phyloP scores from a whole-genome alignment of 2,113 vertebrate genomes.

The Myocastor coypus region DNA sequence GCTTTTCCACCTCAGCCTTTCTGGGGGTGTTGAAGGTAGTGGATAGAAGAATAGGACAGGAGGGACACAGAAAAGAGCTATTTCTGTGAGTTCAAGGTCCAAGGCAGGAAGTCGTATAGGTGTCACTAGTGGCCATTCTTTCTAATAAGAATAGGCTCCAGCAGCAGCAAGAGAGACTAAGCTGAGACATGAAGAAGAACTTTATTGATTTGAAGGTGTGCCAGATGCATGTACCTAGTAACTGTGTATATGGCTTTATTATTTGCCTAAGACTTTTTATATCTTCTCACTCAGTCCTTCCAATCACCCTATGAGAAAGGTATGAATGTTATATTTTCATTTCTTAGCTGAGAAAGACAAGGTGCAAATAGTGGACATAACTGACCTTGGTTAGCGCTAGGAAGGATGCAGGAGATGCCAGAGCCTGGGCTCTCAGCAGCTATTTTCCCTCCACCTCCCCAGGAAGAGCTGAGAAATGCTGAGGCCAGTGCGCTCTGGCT shows the following conservation, averaged over 20 bases:
- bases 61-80: background rate
- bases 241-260: background rate
- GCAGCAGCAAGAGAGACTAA: background rate
- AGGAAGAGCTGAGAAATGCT: background rate
- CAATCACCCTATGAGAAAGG: background rate
- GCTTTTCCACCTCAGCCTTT: background rate
- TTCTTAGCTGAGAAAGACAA: background rate
- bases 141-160: background rate
- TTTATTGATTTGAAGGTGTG: background rate
- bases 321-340: background rate
- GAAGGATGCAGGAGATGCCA: background rate
- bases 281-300: background rate
- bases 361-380: background rate
- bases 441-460: background rate
- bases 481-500: background rate
- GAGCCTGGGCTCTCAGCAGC: background rate
- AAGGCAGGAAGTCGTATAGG: background rate
- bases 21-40: background rate
- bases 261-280: background rate
- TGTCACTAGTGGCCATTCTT: background rate
- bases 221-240: background rate
- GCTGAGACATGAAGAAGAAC: background rate
- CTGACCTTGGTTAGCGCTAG: background rate
- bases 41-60: background rate
- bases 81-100: background rate